These are phyloP conservation scores for Pseudochaenichthys georgianus DNA, from an alignment of 2,797 vertebrate genomes.

Conservation along the genomic window DNA sequence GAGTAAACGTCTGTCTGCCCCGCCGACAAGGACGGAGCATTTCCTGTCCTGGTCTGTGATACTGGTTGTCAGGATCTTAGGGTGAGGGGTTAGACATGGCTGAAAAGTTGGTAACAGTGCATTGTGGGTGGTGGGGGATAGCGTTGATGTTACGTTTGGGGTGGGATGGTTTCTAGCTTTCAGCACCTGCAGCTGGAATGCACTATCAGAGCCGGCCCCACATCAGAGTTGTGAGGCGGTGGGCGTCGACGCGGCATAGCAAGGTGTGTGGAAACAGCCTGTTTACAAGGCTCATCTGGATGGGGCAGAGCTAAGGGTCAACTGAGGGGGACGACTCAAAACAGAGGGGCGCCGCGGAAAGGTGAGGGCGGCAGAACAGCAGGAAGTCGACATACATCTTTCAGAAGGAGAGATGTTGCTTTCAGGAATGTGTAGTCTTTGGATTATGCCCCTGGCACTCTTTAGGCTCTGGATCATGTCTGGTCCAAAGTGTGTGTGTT, in stretches of 20 bases:
- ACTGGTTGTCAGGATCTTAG: constrained; percentile 58
- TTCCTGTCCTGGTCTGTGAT: constrained; percentile 85
- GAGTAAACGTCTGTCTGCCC: constrained; percentile 88
- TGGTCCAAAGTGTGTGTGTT: constrained; percentile 45
- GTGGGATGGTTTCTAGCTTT: constrained; percentile 88
- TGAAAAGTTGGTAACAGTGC: constrained; percentile 64
- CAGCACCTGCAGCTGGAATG: constrained; percentile 85
- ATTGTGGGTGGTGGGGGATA: constrained; percentile 70
- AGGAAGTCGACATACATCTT: constrained; percentile 77
- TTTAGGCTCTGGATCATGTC: constrained; percentile 81
- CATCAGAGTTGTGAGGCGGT: constrained; percentile 78
- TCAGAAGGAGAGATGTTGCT: constrained; percentile 66
- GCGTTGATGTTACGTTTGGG: constrained; percentile 41
- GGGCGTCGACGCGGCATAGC: constrained; percentile 83
- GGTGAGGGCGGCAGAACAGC: constrained; percentile 59
- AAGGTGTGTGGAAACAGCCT: constrained; percentile 86
- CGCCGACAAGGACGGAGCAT: constrained; percentile 88
- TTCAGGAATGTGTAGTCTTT: constrained; percentile 69
- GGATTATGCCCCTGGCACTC: constrained; percentile 79
- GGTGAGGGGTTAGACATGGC: constrained; percentile 49
- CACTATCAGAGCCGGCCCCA: constrained; percentile 72
- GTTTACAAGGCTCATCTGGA: constrained; percentile 86
- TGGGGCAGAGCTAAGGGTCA: constrained; percentile 79
- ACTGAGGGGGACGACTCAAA: constrained; percentile 74
- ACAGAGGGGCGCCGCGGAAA: constrained; percentile 66